These are phyloP conservation scores for Drosophila pruinosa DNA, from an alignment of 1,140 invertebrate species.

Conservation along the genomic window DNA sequence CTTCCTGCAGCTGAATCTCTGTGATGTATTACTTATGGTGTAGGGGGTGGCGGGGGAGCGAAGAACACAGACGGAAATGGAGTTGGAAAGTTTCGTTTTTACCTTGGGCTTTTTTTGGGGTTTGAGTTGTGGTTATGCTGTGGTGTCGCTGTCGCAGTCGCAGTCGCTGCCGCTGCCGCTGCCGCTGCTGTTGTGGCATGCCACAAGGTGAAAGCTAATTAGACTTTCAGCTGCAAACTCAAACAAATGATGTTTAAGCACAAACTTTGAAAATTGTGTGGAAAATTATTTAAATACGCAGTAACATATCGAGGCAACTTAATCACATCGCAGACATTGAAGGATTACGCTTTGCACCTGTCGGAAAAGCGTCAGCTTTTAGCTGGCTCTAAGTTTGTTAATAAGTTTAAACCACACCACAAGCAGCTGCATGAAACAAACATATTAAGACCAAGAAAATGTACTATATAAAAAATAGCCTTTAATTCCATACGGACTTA, in stretches of 20 bases:
- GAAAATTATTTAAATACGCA: neutral
- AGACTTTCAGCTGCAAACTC: conserved; percentile 60
- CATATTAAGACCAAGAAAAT: neutral
- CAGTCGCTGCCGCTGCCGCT: neutral
- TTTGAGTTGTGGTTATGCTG: neutral
- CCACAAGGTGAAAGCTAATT: conserved; percentile 73
- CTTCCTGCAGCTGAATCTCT: conserved; percentile 43
- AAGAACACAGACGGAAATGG: conserved; percentile 2
- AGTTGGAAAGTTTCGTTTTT: conserved; percentile 41
- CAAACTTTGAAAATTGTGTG: neutral
- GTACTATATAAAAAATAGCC: too few relatives aligned
- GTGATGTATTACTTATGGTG: conserved; percentile 67
- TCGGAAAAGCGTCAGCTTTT: neutral
- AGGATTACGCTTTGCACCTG: neutral
- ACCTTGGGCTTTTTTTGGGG: conserved; percentile 17
- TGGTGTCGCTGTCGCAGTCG: neutral
- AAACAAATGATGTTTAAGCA: conserved; percentile 40
- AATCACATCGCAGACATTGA: neutral
- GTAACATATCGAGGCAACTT: neutral
- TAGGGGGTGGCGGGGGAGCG: neutral
- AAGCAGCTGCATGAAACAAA: neutral
- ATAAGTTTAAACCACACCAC: neutral
- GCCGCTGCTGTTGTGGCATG: conserved; percentile 22
- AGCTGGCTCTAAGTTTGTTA: neutral
- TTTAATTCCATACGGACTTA: too few relatives aligned